These are phyloP conservation scores for Paedocypris sp. DNA, from an alignment of 2,113 vertebrate genomes.

Conservation along the genomic window DNA sequence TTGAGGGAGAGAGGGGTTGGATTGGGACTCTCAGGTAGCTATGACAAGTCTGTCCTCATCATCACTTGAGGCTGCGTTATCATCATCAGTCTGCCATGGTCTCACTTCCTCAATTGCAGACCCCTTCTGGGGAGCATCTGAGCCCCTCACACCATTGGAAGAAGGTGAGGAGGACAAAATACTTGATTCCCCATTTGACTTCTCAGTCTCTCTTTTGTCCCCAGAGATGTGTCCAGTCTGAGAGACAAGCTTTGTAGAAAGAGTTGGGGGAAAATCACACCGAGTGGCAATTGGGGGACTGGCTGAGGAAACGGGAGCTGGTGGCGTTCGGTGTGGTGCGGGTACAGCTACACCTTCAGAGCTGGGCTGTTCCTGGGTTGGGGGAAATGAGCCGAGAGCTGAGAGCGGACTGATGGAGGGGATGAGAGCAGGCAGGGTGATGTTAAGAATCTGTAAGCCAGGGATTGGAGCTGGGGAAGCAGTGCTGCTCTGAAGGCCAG, in stretches of 20 bases:
- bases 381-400: constrained; percentile 48
- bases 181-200: constrained; percentile 21
- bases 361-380: constrained; percentile 37
- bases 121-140: constrained; percentile 9
- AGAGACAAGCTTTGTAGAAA: constrained; percentile 8
- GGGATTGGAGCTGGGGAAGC: constrained; percentile 68
- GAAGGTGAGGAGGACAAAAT: neutral
- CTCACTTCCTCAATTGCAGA: constrained; percentile 31
- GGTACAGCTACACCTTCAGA: constrained; percentile 39
- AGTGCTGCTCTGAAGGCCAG: constrained; percentile 61
- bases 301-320: constrained; percentile 7
- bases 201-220: neutral
- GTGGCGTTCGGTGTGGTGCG: constrained; percentile 19
- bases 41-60: constrained; percentile 93
- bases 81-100: constrained; percentile 53
- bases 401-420: constrained; percentile 68
- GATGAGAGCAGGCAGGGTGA: constrained; percentile 78
- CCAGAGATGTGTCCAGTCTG: constrained; percentile 5
- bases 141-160: constrained; percentile 22
- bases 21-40: constrained; percentile 70
- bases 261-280: constrained; percentile 8
- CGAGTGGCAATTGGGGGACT: constrained; percentile 18
- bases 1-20: constrained; percentile 4
- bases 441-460: constrained; percentile 85
- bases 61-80: constrained; percentile 83